phyloP scores from a whole-genome alignment of 2,113 vertebrate species.

The Eira barbara region DNA sequence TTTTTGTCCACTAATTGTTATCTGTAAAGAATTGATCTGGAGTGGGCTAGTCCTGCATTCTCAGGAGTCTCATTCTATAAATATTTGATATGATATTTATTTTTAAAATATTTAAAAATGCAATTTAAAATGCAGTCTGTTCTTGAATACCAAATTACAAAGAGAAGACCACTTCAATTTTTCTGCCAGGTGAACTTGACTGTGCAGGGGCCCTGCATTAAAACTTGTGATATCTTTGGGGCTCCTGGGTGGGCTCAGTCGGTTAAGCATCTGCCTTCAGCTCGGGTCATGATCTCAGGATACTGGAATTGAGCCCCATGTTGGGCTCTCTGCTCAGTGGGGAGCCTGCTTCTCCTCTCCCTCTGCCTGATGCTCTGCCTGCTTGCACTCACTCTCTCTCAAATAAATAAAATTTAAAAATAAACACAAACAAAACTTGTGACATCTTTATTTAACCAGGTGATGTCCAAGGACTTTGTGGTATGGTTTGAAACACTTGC shows the following conservation, averaged over 20 bases:
- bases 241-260: too few relatives aligned
- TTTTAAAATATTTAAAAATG: background rate
- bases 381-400: too few relatives aligned
- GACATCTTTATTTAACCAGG: background rate
- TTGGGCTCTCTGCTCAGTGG: too few relatives aligned
- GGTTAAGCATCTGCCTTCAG: too few relatives aligned
- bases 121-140: background rate
- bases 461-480: background rate
- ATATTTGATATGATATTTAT: background rate
- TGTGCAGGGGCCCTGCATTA: background rate
- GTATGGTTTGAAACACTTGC: background rate
- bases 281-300: too few relatives aligned
- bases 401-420: too few relatives aligned
- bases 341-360: too few relatives aligned
- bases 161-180: background rate
- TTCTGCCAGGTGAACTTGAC: background rate
- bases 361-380: too few relatives aligned
- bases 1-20: background rate
- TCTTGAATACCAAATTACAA: background rate
- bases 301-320: too few relatives aligned
- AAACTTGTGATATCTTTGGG: background rate
- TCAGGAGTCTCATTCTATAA: background rate
- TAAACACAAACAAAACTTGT: background rate
- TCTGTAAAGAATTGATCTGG: background rate
- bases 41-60: background rate